A percentile compares a stretch with the other conserved stretches of the same genome.
Conservation (phyloP, 2,888 invertebrate species). For the Plemyria rubiginata region DNA sequence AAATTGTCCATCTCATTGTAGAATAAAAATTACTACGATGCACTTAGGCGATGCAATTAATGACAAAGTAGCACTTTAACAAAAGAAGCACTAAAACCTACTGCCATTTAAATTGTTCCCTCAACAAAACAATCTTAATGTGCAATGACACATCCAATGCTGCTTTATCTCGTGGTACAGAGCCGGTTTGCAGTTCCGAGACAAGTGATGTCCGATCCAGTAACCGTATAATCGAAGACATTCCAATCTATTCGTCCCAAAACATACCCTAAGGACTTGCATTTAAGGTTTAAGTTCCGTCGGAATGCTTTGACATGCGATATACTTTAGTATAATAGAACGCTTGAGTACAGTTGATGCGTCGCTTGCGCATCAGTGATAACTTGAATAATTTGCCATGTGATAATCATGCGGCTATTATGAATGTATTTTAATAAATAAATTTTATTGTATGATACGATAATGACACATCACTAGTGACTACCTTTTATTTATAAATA, state of each 20-base stretch:
- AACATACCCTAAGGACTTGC: conserved; percentile 7
- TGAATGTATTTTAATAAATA: conserved; percentile 20
- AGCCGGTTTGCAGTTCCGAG: conserved; percentile 48
- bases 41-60: conserved; percentile 40
- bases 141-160: conserved; percentile 58
- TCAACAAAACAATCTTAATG: conserved; percentile 60
- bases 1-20: conserved; percentile 29
- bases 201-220: conserved; percentile 54
- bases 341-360: conserved; percentile 40
- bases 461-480: too few relatives aligned
- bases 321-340: conserved; percentile 28
- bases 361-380: conserved; percentile 53
- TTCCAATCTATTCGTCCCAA: conserved; percentile 16
- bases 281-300: conserved; percentile 29
- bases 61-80: conserved; percentile 40
- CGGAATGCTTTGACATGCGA: conserved; percentile 17
- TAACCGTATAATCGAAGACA: conserved; percentile 53
- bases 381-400: conserved; percentile 63
- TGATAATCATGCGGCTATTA: conserved; percentile 59
- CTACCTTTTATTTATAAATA: too few relatives aligned
- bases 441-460: not conserved
- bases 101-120: conserved; percentile 52
- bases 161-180: conserved; percentile 50
- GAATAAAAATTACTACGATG: conserved; percentile 38
- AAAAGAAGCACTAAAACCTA: conserved; percentile 40